Percentiles rank a stretch among this genome's conserved stretches.
Conservation (phyloP, 2,888 invertebrate genomes). For the Pogonocherus hispidulus region DNA sequence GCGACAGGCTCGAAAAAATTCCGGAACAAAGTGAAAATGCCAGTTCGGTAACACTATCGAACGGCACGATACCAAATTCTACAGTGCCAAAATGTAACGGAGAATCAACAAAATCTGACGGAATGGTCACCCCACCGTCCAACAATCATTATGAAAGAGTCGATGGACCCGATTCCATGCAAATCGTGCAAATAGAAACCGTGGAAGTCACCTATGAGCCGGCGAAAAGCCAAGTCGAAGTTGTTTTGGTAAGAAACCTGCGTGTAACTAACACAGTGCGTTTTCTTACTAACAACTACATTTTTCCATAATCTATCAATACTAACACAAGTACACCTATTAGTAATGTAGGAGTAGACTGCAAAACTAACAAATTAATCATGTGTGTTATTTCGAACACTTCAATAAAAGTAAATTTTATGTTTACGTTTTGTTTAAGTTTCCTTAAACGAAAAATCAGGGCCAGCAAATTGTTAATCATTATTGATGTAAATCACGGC, state of each 20-base stretch:
- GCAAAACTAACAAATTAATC: not conserved
- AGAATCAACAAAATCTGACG: constrained; percentile 5
- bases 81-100: constrained; percentile 23
- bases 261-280: constrained; percentile 30
- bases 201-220: constrained; percentile 63
- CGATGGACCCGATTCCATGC: constrained; percentile 39
- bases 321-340: not conserved
- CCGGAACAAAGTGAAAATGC: constrained; percentile 30
- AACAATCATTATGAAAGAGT: constrained; percentile 46
- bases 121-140: constrained; percentile 31
- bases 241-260: constrained; percentile 61
- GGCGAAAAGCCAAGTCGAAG: constrained; percentile 56
- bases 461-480: too few species aligned
- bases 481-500: too few species aligned
- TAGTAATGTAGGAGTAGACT: not conserved
- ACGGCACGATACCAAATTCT: constrained; percentile 20
- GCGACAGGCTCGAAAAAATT: constrained; percentile 27
- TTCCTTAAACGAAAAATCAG: too few species aligned
- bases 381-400: not conserved
- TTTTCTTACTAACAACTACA: constrained; percentile 20
- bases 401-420: too few species aligned
- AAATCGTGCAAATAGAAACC: constrained; percentile 62
- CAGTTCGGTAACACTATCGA: constrained; percentile 27
- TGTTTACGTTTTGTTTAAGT: too few species aligned
- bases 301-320: not conserved